Evolutionary conservation across 1,140 invertebrate species (phyloP).

Genomic region (Brachionus rotundiformis): DNA sequence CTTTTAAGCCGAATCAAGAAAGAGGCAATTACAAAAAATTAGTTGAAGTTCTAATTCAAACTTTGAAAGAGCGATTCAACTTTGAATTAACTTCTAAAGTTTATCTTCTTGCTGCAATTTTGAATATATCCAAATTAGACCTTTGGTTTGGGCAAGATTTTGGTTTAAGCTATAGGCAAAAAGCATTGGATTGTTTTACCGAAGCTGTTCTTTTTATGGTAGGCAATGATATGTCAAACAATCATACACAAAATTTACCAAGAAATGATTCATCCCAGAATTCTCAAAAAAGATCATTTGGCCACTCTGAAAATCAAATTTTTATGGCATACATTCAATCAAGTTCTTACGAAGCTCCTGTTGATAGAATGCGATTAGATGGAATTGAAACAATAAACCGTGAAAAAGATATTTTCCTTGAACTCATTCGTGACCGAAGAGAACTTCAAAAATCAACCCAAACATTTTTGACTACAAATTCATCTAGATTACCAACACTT

Average conservation of each 20-base stretch:
- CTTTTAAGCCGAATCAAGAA: background rate
- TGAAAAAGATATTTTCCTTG: background rate
- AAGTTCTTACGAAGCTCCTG: background rate
- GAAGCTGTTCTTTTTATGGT: background rate
- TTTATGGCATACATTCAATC: background rate
- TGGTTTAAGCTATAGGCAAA: background rate
- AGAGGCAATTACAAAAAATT: background rate
- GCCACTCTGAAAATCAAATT: background rate
- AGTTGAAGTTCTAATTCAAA: background rate
- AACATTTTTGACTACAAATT: background rate
- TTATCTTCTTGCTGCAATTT: background rate
- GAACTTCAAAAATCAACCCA: background rate
- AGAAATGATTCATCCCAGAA: background rate
- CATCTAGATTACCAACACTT: background rate
- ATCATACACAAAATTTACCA: background rate
- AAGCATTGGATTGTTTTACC: background rate
- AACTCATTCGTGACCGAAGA: background rate
- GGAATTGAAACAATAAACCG: background rate
- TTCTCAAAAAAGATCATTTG: background rate
- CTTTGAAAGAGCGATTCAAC: background rate
- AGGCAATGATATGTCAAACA: background rate
- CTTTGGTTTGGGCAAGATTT: background rate
- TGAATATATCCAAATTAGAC: background rate
- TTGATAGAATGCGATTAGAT: background rate
- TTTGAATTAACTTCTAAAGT: background rate